Base-by-base conservation (phyloP, 64 coral and sea anemone species). In the Hydrozoanthus tunicans region DNA sequence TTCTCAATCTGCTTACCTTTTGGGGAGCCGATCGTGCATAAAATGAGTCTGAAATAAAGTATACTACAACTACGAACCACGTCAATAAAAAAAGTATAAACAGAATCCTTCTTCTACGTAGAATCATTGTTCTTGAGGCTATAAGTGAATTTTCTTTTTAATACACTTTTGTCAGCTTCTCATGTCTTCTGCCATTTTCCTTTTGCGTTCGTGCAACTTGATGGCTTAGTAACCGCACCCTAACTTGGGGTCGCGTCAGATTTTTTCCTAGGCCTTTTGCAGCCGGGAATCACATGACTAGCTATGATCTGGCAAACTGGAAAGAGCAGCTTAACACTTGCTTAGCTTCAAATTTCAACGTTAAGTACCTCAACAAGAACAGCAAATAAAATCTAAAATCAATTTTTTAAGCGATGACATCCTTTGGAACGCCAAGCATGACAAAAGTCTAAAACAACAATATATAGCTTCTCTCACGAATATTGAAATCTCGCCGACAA, bases 41-140 rank as follows among this genome's bases (percentile, higher is more conserved):
- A 43, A 90, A 79, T 5, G 92, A 94, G 74, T 94, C 95, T 82
- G 89, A 94, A 56, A 85, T 89, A 60, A 96, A 96, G 92, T 96
- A 96, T 5, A 94, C 15, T 51, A 94, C 81, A 59, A 90, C 89
- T 70, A 96, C 9, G 73, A 96, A 86, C 95, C 95, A 96, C 26
- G 91, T 55, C 15, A 96, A 20, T 82, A 96, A 86, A 60, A 96
- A 62, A 9, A 65, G 9, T 89, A 96, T 6, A 60, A 94, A 25
- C 51, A 94, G 53, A 60, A 91, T 79, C 66, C 92, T 93, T 60
- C 92, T 88, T 71, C 89, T 88, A 76, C 95, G 93, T 15, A 94
- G 32, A 26, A 94, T 92, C 95, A 96, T 96, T 59, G 23, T 59
- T 70, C 59, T 56, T 14, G 20, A 71, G 26, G n/a, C 20, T 6